Percentiles rank a stretch among this genome's conserved stretches.
phyloP scores from a whole-genome alignment of 2,797 vertebrate species.

The Chrysocyon brachyurus region DNA sequence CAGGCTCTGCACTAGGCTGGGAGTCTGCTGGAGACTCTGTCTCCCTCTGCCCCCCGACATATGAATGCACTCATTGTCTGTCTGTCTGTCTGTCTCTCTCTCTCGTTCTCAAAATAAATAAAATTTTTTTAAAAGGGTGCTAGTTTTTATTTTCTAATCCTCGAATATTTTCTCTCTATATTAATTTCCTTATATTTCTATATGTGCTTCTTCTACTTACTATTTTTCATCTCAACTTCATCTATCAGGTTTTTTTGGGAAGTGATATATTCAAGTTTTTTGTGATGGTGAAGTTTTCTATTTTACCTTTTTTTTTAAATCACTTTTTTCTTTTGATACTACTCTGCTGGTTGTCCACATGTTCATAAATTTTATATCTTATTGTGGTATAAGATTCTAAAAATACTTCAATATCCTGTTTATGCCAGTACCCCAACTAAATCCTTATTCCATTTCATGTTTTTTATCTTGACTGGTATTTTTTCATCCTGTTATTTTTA shows the following conservation, averaged over 20 bases:
- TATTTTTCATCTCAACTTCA: background rate
- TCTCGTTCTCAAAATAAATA: background rate
- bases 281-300: background rate
- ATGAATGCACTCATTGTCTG: background rate
- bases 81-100: background rate
- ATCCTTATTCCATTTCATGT: background rate
- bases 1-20: background rate
- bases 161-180: background rate
- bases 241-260: background rate
- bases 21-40: background rate
- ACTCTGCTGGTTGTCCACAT: background rate
- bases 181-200: background rate
- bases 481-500: background rate
- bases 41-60: background rate
- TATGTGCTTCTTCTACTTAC: background rate
- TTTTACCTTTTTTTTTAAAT: background rate
- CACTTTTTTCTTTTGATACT: background rate
- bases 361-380: background rate
- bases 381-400: background rate
- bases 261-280: background rate
- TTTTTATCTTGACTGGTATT: background rate
- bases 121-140: background rate
- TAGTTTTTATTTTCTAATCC: background rate
- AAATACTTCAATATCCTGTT: background rate
- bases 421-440: background rate